Evolutionary conservation across 2,113 vertebrate species (phyloP), one percentile per base, ranked within the genome.

Genomic region (Pungitius pungitius): DNA sequence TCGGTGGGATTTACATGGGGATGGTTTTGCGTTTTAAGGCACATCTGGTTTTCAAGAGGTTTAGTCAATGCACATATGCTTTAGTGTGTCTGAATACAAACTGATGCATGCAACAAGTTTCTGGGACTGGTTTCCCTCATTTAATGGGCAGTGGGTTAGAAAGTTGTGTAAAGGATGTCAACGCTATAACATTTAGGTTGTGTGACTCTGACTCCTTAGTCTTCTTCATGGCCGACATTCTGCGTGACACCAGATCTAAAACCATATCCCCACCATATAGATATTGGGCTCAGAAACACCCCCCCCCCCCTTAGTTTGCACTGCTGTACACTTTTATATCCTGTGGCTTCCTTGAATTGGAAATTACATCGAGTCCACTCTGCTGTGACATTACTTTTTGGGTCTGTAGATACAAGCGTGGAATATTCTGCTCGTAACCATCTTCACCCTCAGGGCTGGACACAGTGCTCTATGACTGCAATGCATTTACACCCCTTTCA

Each of bases 391-490:
- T 26, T 26, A 26, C 30, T 47, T 42, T 14, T 71, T 68, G 43
- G 68, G 72, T 77, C 40, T 82, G 69, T 85, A 68, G 67, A 84
- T 73, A 77, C 45, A 7, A 72, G 88, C 51, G 78, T 75, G 65
- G 78, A 56, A 49, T 58, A 75, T 84, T 82, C 76, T 84, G 84
- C 76, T 82, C 72, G 77, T 87, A 75, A 85, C 69, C 82, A 80
- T 90, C 84, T 69, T 88, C 85, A 74, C 83, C 80, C 81, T 89
- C 75, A 85, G 81, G 78, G 80, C 80, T 85, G 76, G 82, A 84
- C 81, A 78, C 82, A 60, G 77, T 64, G 72, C 76, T 71, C 61
- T 84, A 74, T 89, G 77, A 84, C 81, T 85, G 87, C 78, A 71
- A 80, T 51, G 68, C 83, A 85, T 87, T 81, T 75, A 82, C 52